Conservation (phyloP, 2,888 invertebrate genomes). For the Carabus problematicus region DNA sequence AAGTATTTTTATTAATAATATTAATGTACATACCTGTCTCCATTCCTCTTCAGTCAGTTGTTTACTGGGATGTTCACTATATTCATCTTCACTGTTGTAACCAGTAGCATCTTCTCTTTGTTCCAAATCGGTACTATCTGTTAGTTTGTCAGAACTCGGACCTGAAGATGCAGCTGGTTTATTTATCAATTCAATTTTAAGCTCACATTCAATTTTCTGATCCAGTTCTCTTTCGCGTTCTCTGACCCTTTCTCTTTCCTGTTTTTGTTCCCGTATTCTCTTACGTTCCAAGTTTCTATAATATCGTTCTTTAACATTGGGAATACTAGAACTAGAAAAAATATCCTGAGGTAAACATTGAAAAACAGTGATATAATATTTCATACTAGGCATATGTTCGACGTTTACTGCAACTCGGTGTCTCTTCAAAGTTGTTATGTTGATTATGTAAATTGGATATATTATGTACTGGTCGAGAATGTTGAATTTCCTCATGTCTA, state of each 20-base stretch:
- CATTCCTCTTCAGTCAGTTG: slow-evolving; percentile 58
- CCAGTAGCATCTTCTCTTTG: slow-evolving; percentile 56
- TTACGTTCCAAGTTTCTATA: slow-evolving; percentile 34
- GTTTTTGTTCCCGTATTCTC: slow-evolving; percentile 32
- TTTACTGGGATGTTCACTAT: slow-evolving; percentile 51
- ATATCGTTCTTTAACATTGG: slow-evolving; percentile 37
- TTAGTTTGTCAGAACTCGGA: slow-evolving; percentile 38
- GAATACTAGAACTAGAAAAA: slow-evolving; percentile 46
- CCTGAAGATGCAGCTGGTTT: slow-evolving; percentile 38
- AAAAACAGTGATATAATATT: not conserved
- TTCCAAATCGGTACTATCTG: slow-evolving; percentile 36
- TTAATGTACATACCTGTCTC: slow-evolving; percentile 47
- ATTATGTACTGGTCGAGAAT: slow-evolving; percentile 22
- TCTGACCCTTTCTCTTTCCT: slow-evolving; percentile 51
- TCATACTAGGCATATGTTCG: slow-evolving; percentile 39
- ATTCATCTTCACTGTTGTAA: slow-evolving; percentile 60
- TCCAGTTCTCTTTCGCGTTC: slow-evolving; percentile 55
- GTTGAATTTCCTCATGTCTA: slow-evolving; percentile 36
- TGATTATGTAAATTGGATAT: slow-evolving; percentile 24
- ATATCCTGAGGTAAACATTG: not conserved
- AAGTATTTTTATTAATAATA: not conserved
- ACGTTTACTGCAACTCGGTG: slow-evolving; percentile 29
- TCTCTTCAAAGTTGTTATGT: slow-evolving; percentile 32
- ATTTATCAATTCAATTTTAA: slow-evolving; percentile 48
- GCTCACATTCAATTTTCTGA: slow-evolving; percentile 33